Base-by-base conservation (phyloP, 2,888 invertebrate species). In the Sminthurinus aureus region DNA sequence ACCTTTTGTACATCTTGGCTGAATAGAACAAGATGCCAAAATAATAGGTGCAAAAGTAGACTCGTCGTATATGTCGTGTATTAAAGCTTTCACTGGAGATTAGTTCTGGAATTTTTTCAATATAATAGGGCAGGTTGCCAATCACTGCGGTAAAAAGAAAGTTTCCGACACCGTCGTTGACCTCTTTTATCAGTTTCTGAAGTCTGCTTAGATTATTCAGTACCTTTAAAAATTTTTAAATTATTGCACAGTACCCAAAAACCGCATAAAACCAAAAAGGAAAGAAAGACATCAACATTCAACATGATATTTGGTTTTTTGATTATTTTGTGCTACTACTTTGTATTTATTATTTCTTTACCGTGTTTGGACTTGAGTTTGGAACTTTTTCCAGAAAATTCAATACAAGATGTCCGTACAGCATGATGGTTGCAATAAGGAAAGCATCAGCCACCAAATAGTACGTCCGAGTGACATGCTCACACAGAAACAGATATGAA, bases 71-170 rank as follows among this genome's bases (percentile, higher is more conserved):
- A 22, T 76, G 76, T 51, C 22, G 52, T 20, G 15, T 58, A 8
- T 20, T 12, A 18, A 76, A 58, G 58, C 13, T 22, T 4, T 50
- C 51, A 11, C 4, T 58, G 22, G 26, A 52, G 12, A 76, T 58
- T 0, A 76, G 22, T 0, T 76, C 51, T 6, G 76, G 76, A 15
- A 76, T 22, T 58, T 76, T 76, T 4, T 58, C 76, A 20, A 76
- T 51, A 24, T 76, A 76, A 22, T 76, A 76, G 8, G 76, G 76
- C 76, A 76, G 22, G 58, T 52, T 58, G 2, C 22, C 76, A 2
- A 76, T 51, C 4, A 76, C 20, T 0, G 58, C 52, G 1, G 76
- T 76, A 0, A 76, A 76, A 0, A 76, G 58, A 13, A 52, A 52
- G n/a, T n/a, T 2, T 18, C 58, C 1, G 20, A 9, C 2, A 52